Evolutionary conservation across 2,113 vertebrate species (phyloP).

Genomic region (Gymnobelideus leadbeateri): DNA sequence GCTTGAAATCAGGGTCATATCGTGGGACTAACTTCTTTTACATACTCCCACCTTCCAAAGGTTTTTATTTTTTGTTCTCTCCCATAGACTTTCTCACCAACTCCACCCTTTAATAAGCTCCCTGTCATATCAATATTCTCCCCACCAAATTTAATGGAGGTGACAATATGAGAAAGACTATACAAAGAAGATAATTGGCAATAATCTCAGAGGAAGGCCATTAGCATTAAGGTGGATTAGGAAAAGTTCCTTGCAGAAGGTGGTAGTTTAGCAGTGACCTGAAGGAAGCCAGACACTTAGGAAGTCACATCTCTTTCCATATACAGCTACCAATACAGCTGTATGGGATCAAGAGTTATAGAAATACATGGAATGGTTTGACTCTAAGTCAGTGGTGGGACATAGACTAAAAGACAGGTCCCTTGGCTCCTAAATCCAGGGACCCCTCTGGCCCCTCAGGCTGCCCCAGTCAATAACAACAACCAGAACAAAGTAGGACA

Average conservation of each 20-base stretch:
- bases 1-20: neutral
- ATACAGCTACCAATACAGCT: neutral
- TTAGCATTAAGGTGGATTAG: neutral
- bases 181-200: neutral
- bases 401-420: neutral
- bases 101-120: neutral
- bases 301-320: neutral
- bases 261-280: neutral
- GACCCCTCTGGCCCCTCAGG: neutral
- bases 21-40: too few species aligned
- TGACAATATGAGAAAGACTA: neutral
- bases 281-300: neutral
- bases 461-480: neutral
- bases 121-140: neutral
- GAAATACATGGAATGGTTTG: neutral
- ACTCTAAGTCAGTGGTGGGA: neutral
- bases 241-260: neutral
- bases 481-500: neutral
- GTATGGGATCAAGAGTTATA: neutral
- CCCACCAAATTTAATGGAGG: neutral
- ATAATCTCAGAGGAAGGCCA: neutral
- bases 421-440: neutral
- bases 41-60: too few species aligned
- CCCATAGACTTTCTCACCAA: neutral
- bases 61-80: too few species aligned